These are phyloP conservation scores for Odontamblyopus lacepedii DNA, from an alignment of 2,797 vertebrate genomes.

Conservation along the genomic window DNA sequence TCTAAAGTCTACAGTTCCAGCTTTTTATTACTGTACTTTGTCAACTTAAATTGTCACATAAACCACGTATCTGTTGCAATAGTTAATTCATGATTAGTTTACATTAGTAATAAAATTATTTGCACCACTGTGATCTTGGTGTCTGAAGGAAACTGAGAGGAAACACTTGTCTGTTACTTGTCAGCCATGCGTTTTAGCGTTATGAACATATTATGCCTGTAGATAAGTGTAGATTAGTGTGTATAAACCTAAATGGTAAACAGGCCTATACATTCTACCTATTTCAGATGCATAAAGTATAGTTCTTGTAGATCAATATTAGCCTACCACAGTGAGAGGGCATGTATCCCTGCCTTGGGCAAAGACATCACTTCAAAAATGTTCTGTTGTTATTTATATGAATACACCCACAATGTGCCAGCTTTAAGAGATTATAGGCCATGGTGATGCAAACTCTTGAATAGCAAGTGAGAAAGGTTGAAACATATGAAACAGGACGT, in stretches of 20 bases:
- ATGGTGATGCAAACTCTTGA: neutral
- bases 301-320: constrained; percentile 54
- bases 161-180: neutral
- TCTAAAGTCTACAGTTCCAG: constrained; percentile 32
- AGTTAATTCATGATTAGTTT: constrained; percentile 49
- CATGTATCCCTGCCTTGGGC: constrained; percentile 47
- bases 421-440: constrained; percentile 12
- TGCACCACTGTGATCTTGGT: constrained; percentile 51
- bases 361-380: constrained; percentile 21
- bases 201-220: neutral
- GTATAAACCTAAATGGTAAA: neutral
- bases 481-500: neutral
- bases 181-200: neutral
- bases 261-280: constrained; percentile 7
- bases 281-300: constrained; percentile 36
- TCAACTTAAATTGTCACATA: constrained; percentile 28
- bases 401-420: constrained; percentile 37
- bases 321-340: constrained; percentile 27
- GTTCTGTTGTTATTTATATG: constrained; percentile 38
- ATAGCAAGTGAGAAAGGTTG: neutral
- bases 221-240: constrained; percentile 44
- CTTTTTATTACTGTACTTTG: constrained; percentile 61
- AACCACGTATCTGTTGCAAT: constrained; percentile 25
- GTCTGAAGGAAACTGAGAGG: constrained; percentile 17
- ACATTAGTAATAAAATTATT: constrained; percentile 51